Percentiles rank a stretch among this genome's conserved stretches.
Conservation (phyloP, 2,888 invertebrate species). For the Calephelis perditalis region DNA sequence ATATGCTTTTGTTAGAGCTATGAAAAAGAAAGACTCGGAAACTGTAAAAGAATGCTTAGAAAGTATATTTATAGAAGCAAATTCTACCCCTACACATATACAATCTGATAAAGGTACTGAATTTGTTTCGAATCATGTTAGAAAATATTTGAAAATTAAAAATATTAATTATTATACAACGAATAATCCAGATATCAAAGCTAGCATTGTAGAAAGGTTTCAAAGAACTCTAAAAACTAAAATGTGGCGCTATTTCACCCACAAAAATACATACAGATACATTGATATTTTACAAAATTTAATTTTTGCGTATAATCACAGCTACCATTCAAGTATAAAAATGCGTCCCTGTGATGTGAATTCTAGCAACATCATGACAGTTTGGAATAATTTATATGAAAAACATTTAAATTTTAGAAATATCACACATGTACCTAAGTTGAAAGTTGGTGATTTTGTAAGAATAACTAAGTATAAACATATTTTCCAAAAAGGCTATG, state of each 20-base stretch:
- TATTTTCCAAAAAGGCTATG: slow-evolving; percentile 31
- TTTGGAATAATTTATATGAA: slow-evolving; percentile 27
- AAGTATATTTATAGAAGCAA: slow-evolving; percentile 29
- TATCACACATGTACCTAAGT: slow-evolving; percentile 18
- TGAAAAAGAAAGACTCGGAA: slow-evolving; percentile 28
- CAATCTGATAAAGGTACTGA: slow-evolving; percentile 30
- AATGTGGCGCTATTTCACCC: slow-evolving; percentile 33
- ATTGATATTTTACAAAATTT: slow-evolving; percentile 23
- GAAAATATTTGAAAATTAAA: slow-evolving; percentile 25
- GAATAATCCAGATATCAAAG: slow-evolving; percentile 34
- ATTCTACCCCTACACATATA: slow-evolving; percentile 19
- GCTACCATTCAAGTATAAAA: slow-evolving; percentile 30
- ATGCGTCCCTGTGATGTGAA: slow-evolving; percentile 32
- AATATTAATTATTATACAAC: slow-evolving; percentile 29
- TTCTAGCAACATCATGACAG: slow-evolving; percentile 29
- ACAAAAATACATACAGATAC: slow-evolving; percentile 22
- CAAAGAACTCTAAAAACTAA: slow-evolving; percentile 33
- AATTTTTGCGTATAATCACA: slow-evolving; percentile 26
- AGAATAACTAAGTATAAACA: slow-evolving; percentile 35
- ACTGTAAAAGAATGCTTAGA: slow-evolving; percentile 28
- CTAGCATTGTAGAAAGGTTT: slow-evolving; percentile 33
- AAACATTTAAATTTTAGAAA: slow-evolving; percentile 7
- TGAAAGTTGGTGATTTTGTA: slow-evolving; percentile 26
- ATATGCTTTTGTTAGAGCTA: slow-evolving; percentile 27
- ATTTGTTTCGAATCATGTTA: slow-evolving; percentile 30